Evolutionary conservation across 2,113 vertebrate species (phyloP).

Genomic region (Brienomyrus longianalis): DNA sequence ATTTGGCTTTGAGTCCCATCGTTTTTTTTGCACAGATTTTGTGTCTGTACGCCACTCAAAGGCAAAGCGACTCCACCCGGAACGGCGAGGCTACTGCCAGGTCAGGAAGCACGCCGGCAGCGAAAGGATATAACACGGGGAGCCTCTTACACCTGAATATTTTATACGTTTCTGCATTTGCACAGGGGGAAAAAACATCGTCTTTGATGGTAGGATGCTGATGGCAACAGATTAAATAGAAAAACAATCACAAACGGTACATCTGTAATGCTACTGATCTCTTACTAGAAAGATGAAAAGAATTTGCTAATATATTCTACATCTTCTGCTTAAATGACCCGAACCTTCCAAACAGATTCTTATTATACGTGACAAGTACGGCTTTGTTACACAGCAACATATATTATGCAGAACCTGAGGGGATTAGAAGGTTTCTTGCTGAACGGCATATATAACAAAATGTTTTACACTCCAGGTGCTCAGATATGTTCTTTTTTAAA

Average conservation of each 20-base stretch:
- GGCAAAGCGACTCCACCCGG: neutral
- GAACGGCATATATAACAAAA: neutral
- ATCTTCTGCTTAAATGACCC: neutral
- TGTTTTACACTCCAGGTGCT: neutral
- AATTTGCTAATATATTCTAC: neutral
- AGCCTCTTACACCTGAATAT: slow-evolving; percentile 6
- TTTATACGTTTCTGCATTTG: slow-evolving; percentile 11
- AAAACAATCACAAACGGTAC: neutral
- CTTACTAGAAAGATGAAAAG: neutral
- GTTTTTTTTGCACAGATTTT: neutral
- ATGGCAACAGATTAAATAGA: slow-evolving; percentile 11
- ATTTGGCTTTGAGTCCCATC: neutral
- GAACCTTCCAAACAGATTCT: neutral
- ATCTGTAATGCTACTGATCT: neutral
- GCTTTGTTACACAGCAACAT: neutral
- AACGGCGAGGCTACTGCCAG: neutral
- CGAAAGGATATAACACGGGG: neutral
- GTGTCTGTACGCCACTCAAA: neutral
- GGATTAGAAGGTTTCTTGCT: too few species aligned
- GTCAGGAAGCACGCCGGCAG: neutral
- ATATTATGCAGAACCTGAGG: neutral
- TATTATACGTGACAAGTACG: neutral
- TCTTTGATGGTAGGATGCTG: neutral
- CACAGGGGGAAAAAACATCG: neutral
- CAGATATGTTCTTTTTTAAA: neutral